A percentile compares a stretch with the other conserved stretches of the same genome.
Evolutionary conservation across 2,113 vertebrate species (phyloP).

Genomic region (Ariopsis seemanni): DNA sequence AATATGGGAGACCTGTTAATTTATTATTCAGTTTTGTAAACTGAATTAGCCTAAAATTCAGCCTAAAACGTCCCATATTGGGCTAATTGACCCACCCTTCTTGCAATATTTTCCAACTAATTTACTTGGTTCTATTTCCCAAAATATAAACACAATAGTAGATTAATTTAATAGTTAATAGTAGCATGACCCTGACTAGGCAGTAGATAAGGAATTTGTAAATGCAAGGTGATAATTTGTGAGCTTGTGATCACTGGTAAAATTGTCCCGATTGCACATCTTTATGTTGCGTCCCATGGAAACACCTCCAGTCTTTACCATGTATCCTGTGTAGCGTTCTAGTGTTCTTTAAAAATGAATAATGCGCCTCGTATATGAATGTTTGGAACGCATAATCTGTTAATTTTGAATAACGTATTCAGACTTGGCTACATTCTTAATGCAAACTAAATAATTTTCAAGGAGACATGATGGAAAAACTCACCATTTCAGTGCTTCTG

Average conservation of each 20-base stretch:
- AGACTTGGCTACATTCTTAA: not conserved
- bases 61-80: too few species aligned
- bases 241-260: not conserved
- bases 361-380: not conserved
- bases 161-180: not conserved
- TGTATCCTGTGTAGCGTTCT: not conserved
- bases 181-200: not conserved
- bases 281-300: not conserved
- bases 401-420: not conserved
- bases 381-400: not conserved
- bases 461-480: too few species aligned
- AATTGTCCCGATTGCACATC: not conserved
- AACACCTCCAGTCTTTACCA: not conserved
- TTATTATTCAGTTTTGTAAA: too few species aligned
- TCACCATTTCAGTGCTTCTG: too few species aligned
- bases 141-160: not conserved
- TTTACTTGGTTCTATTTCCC: too few species aligned
- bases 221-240: not conserved
- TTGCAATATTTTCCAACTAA: too few species aligned
- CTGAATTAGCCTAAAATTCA: too few species aligned
- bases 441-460: too few species aligned
- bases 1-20: too few species aligned
- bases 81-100: too few species aligned
- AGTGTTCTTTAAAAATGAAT: not conserved
- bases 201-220: not conserved